A percentile compares a stretch with the other conserved stretches of the same genome.
Evolutionary conservation across 2,888 invertebrate genomes (phyloP).

Genomic region (Pterostichus madidus): DNA sequence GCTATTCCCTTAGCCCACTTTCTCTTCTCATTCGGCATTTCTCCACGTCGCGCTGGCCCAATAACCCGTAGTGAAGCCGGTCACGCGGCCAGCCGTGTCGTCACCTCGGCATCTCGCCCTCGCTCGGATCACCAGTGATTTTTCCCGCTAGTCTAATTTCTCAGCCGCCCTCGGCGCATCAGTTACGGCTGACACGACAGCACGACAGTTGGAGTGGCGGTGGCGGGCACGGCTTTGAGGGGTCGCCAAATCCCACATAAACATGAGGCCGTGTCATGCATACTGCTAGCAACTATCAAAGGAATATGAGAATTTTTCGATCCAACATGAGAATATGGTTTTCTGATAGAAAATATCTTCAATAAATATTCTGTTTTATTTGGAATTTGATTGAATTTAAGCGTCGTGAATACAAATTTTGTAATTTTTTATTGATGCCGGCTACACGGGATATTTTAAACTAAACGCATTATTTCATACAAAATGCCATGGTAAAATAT

Average conservation of each 20-base stretch:
- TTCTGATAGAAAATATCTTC: conserved; percentile 20
- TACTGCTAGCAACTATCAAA: conserved; percentile 16
- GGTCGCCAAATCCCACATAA: conserved; percentile 5
- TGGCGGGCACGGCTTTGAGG: conserved; percentile 8
- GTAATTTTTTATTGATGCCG: not conserved
- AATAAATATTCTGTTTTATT: conserved; percentile 15
- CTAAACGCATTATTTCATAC: too few relatives aligned
- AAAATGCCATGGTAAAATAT: too few relatives aligned
- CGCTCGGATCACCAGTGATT: conserved; percentile 46
- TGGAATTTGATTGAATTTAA: conserved; percentile 17
- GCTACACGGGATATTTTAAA: not conserved
- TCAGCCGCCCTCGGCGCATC: conserved; percentile 24
- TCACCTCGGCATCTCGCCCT: conserved; percentile 31
- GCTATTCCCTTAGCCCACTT: not conserved
- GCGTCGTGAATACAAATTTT: not conserved
- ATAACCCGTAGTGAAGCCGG: conserved; percentile 5
- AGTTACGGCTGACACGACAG: not conserved
- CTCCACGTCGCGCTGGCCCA: conserved; percentile 38
- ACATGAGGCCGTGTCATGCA: conserved; percentile 15
- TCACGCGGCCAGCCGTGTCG: conserved; percentile 35
- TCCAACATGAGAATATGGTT: not conserved
- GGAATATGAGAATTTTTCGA: conserved; percentile 26
- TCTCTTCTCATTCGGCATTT: conserved; percentile 17
- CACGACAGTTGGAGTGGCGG: too few relatives aligned
- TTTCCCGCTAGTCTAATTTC: conserved; percentile 49